These are phyloP conservation scores for Tetramorium parvispinum DNA, from an alignment of 1,140 invertebrate species.

Conservation along the genomic window DNA sequence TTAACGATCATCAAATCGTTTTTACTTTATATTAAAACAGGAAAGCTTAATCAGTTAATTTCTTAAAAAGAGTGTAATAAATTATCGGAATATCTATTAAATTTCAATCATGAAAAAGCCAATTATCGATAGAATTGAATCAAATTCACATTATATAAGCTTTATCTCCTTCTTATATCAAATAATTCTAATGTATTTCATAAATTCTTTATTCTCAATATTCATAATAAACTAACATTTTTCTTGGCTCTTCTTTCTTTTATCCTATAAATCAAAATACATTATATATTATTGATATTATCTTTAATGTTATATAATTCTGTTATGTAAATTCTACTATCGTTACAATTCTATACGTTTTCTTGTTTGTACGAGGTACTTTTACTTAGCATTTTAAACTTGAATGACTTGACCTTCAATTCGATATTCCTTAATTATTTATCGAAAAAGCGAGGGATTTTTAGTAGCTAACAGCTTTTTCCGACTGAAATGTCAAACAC, in stretches of 20 bases:
- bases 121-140: background rate
- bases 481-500: constrained; percentile 44
- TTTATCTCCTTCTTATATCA: background rate
- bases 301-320: background rate
- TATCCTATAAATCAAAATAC: background rate
- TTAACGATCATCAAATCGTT: background rate
- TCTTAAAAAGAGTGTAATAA: background rate
- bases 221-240: background rate
- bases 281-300: background rate
- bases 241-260: background rate
- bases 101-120: background rate
- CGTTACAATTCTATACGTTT: background rate
- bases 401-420: background rate
- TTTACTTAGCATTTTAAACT: background rate
- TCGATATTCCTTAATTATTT: constrained; percentile 11
- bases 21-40: background rate
- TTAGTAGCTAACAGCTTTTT: background rate
- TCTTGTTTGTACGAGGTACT: background rate
- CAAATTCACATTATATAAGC: background rate
- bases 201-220: background rate
- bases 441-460: background rate
- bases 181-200: background rate
- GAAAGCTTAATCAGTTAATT: background rate
- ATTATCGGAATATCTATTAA: background rate
- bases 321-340: no score